phyloP scores from a whole-genome alignment of 37 sponge, comb jelly and placozoan species.

The Halisarca cf. caerulea region DNA sequence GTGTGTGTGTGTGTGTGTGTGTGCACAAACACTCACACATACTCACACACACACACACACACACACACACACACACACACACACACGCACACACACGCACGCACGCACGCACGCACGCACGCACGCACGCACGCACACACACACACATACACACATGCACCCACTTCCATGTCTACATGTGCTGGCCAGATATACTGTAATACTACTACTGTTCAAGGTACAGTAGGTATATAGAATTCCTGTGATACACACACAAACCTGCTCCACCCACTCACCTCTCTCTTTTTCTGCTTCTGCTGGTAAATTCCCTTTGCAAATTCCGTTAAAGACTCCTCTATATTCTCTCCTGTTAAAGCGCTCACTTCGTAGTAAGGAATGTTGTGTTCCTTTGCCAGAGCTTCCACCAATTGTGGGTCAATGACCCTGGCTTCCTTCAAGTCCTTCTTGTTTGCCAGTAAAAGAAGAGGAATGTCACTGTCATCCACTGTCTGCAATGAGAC shows the following conservation, averaged over 20 bases:
- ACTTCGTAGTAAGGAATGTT: slow-evolving; percentile 15
- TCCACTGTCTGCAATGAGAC: slow-evolving; percentile 4
- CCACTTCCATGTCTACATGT: too few relatives aligned
- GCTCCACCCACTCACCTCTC: neutral
- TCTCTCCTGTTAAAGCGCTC: slow-evolving; percentile 4
- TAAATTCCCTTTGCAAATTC: neutral
- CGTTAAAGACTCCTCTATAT: neutral
- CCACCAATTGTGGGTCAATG: neutral
- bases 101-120: neutral
- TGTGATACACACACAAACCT: neutral
- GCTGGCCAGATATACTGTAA: too few relatives aligned
- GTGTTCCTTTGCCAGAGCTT: neutral
- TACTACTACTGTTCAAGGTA: too few relatives aligned
- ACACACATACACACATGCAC: neutral
- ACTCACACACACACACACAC: neutral
- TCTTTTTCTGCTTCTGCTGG: neutral
- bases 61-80: neutral
- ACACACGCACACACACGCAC: neutral
- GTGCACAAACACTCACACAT: neutral
- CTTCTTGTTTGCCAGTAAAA: slow-evolving; percentile 14
- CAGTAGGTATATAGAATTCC: too few relatives aligned
- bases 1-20: neutral
- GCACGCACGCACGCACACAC: slow-evolving; percentile 19
- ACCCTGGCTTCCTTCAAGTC: slow-evolving; percentile 12
- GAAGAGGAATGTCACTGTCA: neutral